These are phyloP conservation scores for Halcyon chelicuti DNA, from an alignment of 2,797 vertebrate species.

Conservation along the genomic window DNA sequence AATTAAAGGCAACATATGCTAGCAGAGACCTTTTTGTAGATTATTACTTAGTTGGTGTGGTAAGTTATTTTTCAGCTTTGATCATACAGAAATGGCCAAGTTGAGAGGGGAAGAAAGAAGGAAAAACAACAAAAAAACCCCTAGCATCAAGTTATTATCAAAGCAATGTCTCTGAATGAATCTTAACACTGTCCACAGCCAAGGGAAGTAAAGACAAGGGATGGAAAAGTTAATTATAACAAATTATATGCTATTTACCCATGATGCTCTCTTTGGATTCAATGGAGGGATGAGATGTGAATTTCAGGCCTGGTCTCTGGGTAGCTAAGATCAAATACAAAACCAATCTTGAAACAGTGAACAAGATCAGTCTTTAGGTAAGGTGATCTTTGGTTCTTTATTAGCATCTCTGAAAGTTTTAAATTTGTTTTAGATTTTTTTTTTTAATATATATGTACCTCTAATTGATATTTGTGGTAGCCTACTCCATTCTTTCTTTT, in stretches of 20 bases:
- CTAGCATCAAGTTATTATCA: background rate
- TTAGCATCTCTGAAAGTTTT: background rate
- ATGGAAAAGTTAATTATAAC: background rate
- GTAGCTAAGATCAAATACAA: slow-evolving; percentile 31
- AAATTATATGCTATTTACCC: slow-evolving; percentile 11
- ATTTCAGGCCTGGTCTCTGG: background rate
- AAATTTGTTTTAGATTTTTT: background rate
- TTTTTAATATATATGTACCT: background rate
- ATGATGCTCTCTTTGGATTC: background rate
- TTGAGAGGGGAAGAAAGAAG: too few relatives aligned
- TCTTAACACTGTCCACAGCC: background rate
- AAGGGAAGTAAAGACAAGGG: background rate
- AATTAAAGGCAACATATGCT: background rate
- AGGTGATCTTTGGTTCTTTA: background rate
- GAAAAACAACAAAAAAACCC: background rate
- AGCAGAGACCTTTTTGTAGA: background rate
- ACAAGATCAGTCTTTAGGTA: background rate
- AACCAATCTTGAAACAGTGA: background rate
- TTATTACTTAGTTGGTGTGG: background rate
- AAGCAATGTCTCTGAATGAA: background rate
- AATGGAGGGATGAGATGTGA: background rate
- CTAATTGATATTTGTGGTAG: background rate
- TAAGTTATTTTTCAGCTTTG: background rate
- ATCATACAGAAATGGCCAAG: background rate
- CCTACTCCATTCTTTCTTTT: background rate